Evolutionary conservation across 2,113 vertebrate species (phyloP).

Genomic region (Pelmatolapia mariae): DNA sequence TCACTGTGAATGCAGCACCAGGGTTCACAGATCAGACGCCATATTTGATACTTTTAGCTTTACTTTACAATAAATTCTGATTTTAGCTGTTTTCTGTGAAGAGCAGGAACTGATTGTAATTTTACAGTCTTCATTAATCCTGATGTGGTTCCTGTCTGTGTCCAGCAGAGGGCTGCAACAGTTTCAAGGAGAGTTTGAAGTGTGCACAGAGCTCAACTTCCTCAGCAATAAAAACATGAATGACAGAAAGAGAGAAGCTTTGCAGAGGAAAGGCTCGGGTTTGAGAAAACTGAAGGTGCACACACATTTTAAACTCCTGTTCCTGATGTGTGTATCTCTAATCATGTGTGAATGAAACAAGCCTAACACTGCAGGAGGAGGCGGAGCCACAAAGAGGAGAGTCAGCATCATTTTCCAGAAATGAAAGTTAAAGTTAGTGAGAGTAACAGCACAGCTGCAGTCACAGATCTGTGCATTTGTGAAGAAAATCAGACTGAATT

Average conservation of each 20-base stretch:
- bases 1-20: background rate
- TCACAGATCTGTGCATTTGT: background rate
- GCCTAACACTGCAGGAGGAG: background rate
- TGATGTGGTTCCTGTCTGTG: background rate
- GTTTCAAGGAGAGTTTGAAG: background rate
- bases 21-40: background rate
- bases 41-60: background rate
- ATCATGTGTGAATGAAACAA: background rate
- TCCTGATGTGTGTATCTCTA: background rate
- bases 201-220: background rate
- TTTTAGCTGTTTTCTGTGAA: background rate
- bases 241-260: background rate
- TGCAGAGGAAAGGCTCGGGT: background rate
- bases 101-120: background rate
- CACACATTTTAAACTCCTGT: background rate
- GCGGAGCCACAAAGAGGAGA: background rate
- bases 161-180: background rate
- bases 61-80: background rate
- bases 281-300: background rate
- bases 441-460: background rate
- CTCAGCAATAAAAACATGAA: background rate
- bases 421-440: background rate
- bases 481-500: background rate
- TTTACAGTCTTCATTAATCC: background rate
- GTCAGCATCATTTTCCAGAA: background rate